phyloP scores from a whole-genome alignment of 1,140 invertebrate genomes.

The Archegozetes longisetosus region DNA sequence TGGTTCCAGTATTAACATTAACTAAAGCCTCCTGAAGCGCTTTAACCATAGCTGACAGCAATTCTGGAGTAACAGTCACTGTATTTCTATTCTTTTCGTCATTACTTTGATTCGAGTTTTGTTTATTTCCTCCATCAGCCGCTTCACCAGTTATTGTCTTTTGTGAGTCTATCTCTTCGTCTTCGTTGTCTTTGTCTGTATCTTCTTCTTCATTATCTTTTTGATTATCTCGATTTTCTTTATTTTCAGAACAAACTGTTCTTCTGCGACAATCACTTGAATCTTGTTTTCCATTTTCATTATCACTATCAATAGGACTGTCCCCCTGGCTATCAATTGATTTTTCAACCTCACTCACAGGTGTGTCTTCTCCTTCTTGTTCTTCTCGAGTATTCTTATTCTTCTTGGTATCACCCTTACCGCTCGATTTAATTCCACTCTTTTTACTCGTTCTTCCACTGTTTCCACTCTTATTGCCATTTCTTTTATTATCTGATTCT shows the following conservation, averaged over 20 bases:
- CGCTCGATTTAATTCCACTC: too few species aligned
- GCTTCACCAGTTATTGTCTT: not conserved
- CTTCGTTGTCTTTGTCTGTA: not conserved
- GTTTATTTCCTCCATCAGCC: not conserved
- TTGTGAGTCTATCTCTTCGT: not conserved
- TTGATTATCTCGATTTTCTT: not conserved
- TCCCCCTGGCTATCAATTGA: too few species aligned
- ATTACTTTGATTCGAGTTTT: not conserved
- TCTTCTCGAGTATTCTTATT: too few species aligned
- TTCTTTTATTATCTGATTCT: too few species aligned
- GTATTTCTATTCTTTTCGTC: not conserved
- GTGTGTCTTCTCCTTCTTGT: too few species aligned
- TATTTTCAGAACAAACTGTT: not conserved
- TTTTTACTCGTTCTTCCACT: too few species aligned
- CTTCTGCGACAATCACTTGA: not conserved
- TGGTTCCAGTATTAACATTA: not conserved
- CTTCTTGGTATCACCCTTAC: too few species aligned
- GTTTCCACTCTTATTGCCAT: too few species aligned
- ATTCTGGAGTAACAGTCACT: slow-evolving; percentile 4
- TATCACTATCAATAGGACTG: too few species aligned
- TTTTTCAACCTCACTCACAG: too few species aligned
- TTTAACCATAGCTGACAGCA: slow-evolving; percentile 11
- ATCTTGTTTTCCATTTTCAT: too few species aligned
- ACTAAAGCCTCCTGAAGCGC: slow-evolving; percentile 8
- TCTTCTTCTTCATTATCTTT: not conserved